Evolutionary conservation across 2,888 invertebrate species (phyloP).

Genomic region (Eremobia ochroleuca): DNA sequence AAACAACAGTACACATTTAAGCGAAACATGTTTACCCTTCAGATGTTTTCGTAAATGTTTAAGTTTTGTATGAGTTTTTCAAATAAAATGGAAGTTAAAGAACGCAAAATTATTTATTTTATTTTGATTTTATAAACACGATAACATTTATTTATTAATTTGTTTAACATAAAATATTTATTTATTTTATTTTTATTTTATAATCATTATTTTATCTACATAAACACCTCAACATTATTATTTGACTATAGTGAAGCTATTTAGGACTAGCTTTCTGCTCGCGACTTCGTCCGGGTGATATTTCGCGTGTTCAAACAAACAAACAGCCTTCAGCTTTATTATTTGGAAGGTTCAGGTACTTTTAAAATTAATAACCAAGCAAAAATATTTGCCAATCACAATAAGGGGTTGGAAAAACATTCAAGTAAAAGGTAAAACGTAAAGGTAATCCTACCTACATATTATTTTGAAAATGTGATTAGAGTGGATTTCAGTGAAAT

Average conservation of each 20-base stretch:
- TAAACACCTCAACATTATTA: background rate
- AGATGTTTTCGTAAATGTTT: slow-evolving; percentile 41
- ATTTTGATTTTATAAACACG: too few species aligned
- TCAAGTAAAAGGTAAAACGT: background rate
- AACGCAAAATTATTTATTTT: slow-evolving; percentile 8
- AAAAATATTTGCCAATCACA: background rate
- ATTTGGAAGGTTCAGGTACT: too few species aligned
- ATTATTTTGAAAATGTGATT: background rate
- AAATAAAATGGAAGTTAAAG: slow-evolving; percentile 20
- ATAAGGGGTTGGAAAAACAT: background rate
- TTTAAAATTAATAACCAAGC: background rate
- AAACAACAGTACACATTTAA: slow-evolving; percentile 61
- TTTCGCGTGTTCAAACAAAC: too few species aligned
- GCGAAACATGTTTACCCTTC: slow-evolving; percentile 51
- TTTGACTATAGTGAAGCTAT: background rate
- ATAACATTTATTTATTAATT: too few species aligned
- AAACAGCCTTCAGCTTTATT: too few species aligned
- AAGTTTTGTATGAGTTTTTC: slow-evolving; percentile 28
- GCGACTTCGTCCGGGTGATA: too few species aligned
- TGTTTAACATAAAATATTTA: too few species aligned
- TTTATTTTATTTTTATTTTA: too few species aligned
- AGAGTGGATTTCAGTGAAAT: background rate
- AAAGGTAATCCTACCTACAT: background rate
- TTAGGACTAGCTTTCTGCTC: too few species aligned
- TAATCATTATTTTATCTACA: too few species aligned